A percentile compares a stretch with the other conserved stretches of the same genome.
phyloP scores from a whole-genome alignment of 2,113 vertebrate species.

The Odocoileus hemionus region DNA sequence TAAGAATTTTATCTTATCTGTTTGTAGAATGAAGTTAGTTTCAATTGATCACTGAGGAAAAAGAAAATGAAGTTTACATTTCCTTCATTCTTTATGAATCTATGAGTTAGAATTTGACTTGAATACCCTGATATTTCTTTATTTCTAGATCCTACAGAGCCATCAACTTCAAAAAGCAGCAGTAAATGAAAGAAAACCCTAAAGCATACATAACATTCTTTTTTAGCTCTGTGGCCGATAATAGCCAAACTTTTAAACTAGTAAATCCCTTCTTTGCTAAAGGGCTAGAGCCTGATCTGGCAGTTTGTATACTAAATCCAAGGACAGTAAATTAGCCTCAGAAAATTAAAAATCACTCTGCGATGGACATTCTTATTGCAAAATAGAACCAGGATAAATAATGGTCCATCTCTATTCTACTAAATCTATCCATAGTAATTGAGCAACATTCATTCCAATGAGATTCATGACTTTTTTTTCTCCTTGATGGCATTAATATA shows the following conservation, averaged over 20 bases:
- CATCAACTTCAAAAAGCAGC: background rate
- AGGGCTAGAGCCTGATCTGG: background rate
- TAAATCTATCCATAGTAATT: background rate
- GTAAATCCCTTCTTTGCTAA: slow-evolving; percentile 40
- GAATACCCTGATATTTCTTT: fast-evolving
- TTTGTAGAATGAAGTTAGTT: background rate
- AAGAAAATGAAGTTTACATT: background rate
- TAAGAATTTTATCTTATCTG: background rate
- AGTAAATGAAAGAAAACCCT: slow-evolving; percentile 37
- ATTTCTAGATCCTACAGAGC: background rate
- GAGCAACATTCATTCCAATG: background rate
- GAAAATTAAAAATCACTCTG: slow-evolving; percentile 45
- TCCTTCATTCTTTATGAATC: background rate
- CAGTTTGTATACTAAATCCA: slow-evolving; percentile 23
- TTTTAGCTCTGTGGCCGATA: slow-evolving; percentile 27
- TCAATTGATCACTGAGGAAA: background rate
- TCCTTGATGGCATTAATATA: background rate
- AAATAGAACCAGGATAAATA: background rate
- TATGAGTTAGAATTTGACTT: background rate
- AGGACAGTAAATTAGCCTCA: background rate
- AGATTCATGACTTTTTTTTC: background rate
- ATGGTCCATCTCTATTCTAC: background rate
- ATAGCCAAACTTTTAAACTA: background rate
- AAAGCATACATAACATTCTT: background rate
- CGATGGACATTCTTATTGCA: slow-evolving; percentile 17